Evolutionary conservation across 2,888 invertebrate species (phyloP).

Genomic region (Drosophila melanosoma): DNA sequence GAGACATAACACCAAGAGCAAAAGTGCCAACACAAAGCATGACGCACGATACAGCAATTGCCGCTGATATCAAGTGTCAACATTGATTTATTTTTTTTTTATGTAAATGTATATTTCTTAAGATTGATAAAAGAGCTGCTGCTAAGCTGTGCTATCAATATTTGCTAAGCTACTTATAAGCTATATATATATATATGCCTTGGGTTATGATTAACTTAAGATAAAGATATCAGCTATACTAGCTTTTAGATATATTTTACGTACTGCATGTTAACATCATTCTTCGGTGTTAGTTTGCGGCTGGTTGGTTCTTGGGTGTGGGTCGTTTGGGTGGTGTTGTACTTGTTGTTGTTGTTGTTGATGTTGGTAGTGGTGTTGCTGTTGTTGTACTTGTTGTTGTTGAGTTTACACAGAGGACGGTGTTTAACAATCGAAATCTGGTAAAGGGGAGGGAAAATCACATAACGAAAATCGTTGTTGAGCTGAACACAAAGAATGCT

Average conservation of each 20-base stretch:
- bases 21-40: constrained; percentile 47
- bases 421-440: constrained; percentile 32
- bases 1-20: constrained; percentile 55
- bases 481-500: constrained; percentile 51
- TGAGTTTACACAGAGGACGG: constrained; percentile 46
- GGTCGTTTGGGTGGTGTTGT: constrained; percentile 47
- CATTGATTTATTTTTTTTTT: constrained; percentile 20
- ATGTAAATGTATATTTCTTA: constrained; percentile 23
- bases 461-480: constrained; percentile 35
- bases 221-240: constrained; percentile 26
- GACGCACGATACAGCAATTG: constrained; percentile 43
- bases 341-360: constrained; percentile 38
- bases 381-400: constrained; percentile 34
- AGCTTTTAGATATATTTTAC: constrained; percentile 60
- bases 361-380: constrained; percentile 33
- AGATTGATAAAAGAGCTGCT: constrained; percentile 35
- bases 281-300: constrained; percentile 76
- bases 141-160: constrained; percentile 50
- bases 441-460: constrained; percentile 24
- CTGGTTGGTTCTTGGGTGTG: constrained; percentile 63
- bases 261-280: constrained; percentile 75
- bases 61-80: constrained; percentile 54
- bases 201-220: constrained; percentile 13
- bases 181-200: constrained; percentile 27
- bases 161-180: constrained; percentile 52